Evolutionary conservation across 2,797 vertebrate genomes (phyloP), one percentile per base, ranked within the genome.

Genomic region (Myotis daubentonii): DNA sequence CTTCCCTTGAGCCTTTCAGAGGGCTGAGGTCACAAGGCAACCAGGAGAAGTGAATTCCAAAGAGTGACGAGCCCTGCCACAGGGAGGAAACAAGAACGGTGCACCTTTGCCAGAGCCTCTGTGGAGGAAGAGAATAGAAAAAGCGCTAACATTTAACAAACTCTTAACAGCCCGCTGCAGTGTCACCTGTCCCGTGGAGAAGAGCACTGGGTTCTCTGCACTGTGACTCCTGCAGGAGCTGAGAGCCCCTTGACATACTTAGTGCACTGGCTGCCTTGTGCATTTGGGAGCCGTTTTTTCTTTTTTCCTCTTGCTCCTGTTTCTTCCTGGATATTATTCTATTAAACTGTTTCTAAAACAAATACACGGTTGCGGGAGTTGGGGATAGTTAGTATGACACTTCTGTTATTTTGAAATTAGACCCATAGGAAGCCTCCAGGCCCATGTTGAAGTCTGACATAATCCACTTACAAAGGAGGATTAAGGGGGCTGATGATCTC

Each of bases 381-480:
- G 68, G 44, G 19, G 19, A 13, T 1, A 30, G 28, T 33, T 55
- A 49, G 36, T 12, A 62, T 51, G 49, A 85, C 53, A 92, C 85
- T 83, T 79, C 30, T 44, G 71, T 93, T 78, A 62, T 92, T 96
- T 80, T 93, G 88, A 94, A 92, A 93, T 82, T 28, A 86, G 88
- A 84, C 78, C 57, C 90, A 72, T 38, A 78, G 72, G 90, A 96
- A 71, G 74, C 65, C 90, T 88, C n/a, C 33, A 70, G 85, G 94
- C n/a, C 2, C 65, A 33, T 1, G 10, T 30, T 33, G 38, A 85
- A 87, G n/a, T 41, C 89, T 95, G 81, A 95, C 86, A 49, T 88
- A 83, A 94, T 82, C 86, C 75, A 80, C 25, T 87, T 53, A 97
- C 90, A 92, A 89, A 95, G 62, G 57, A 94, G 71, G 93, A 96